Evolutionary conservation across 2,888 invertebrate genomes (phyloP).

Genomic region (Drosophila neoperkinsi): DNA sequence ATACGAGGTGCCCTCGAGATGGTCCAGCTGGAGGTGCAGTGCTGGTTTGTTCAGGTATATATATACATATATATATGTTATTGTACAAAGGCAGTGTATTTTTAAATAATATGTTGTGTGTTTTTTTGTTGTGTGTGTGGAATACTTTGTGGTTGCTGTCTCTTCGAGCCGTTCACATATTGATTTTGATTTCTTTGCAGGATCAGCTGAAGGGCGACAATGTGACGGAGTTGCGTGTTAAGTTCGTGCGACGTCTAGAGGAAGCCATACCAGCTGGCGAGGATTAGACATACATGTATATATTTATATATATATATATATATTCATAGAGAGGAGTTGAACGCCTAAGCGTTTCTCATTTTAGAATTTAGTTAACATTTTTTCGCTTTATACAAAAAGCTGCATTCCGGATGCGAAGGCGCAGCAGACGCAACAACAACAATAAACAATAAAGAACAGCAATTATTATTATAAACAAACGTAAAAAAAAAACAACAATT

Average conservation of each 20-base stretch:
- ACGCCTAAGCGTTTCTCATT: constrained; percentile 34
- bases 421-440: constrained; percentile 37
- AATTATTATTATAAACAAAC: constrained; percentile 31
- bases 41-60: constrained; percentile 93
- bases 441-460: constrained; percentile 41
- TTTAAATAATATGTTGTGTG: constrained; percentile 8
- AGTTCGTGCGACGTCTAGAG: constrained; percentile 97
- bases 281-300: constrained; percentile 88
- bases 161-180: constrained; percentile 17
- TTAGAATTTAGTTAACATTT: constrained; percentile 27
- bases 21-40: constrained; percentile 98
- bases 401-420: constrained; percentile 66
- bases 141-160: constrained; percentile 58
- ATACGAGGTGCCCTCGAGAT: constrained; percentile 98
- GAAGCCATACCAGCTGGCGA: constrained; percentile 99
- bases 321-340: constrained; percentile 30
- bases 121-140: constrained; percentile 33
- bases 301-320: constrained; percentile 38
- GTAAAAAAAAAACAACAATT: constrained; percentile 34
- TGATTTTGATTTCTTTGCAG: constrained; percentile 85
- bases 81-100: constrained; percentile 5
- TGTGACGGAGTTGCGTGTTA: constrained; percentile 96
- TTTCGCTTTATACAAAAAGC: constrained; percentile 30
- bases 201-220: constrained; percentile 98
- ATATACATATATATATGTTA: constrained; percentile 8